Evolutionary conservation across 1,140 invertebrate genomes (phyloP), one percentile per base, ranked within the genome.

Genomic region (Drosophila pallidifrons): DNA sequence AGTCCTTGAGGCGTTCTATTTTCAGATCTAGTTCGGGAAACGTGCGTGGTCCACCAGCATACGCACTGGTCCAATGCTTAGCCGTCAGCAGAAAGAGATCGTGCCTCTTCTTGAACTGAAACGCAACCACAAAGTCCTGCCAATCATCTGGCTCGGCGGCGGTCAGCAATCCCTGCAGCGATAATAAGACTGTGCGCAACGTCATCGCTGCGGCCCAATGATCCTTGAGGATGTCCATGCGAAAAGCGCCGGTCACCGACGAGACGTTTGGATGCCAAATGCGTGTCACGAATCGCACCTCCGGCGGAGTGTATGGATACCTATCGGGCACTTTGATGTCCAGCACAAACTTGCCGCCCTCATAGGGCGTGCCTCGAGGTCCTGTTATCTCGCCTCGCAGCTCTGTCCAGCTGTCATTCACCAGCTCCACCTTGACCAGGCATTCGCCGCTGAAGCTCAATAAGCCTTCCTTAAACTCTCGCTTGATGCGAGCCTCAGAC

Each of bases 261-360:
- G 98, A 99, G 81, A 99, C 98, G 94, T 99, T 99, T 54, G 99
- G 99, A 94, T 99, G 99, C 99, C 99, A 99, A 92, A 99, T 98
- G 94, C 97, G 98, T 64, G 99, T 99, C 75, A 97, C 95, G 94
- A 99, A 99, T 38, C 96, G 94, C 70, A 97, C 97, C 95, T 98
- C 98, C 58, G 98, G 98, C 77, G 98, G 98, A 94, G 98, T 98
- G 93, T 99, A 99, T 55, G 99, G 99, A 94, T 99, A 99, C 5
- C 98, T 98, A 94, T 99, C 98, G 75, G 99, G 98, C 81, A 99
- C 97, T 94, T 97, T 98, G 71, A 99, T 99, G 93, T 99, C 98
- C 67, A 99, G 94, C 77, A 96, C 93, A 93, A 98, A 99, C 82
- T 94, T 97, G 28, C 98, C 98, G 52, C 97, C 98, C 93, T 99